A percentile compares a stretch with the other conserved stretches of the same genome.
These are phyloP conservation scores for Nilaparvata lugens DNA, from an alignment of 1,140 invertebrate species.

Conservation along the genomic window DNA sequence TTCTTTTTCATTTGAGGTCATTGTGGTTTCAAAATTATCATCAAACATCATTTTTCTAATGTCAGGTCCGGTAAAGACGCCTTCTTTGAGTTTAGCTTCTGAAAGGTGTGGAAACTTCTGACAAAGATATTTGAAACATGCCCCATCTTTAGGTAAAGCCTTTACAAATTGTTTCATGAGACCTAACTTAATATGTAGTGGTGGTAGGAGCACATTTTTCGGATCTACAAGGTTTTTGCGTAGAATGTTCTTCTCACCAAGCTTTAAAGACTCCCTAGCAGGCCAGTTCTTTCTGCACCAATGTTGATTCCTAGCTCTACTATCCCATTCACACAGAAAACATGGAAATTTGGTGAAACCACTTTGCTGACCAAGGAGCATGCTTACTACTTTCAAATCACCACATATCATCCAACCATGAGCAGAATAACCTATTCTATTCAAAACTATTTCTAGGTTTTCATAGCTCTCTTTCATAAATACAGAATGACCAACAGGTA, in stretches of 20 bases:
- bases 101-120: slow-evolving; percentile 29
- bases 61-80: slow-evolving; percentile 31
- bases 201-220: slow-evolving; percentile 17
- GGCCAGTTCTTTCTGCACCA: slow-evolving; percentile 31
- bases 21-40: slow-evolving; percentile 18
- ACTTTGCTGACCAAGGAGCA: slow-evolving; percentile 34
- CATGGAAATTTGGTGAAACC: slow-evolving; percentile 38
- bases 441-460: slow-evolving; percentile 26
- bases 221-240: slow-evolving; percentile 27
- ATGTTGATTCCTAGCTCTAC: slow-evolving; percentile 30
- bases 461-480: slow-evolving; percentile 30
- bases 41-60: slow-evolving; percentile 27
- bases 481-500: slow-evolving; percentile 29
- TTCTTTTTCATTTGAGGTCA: slow-evolving; percentile 18
- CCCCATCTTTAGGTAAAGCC: slow-evolving; percentile 29
- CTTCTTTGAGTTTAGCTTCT: slow-evolving; percentile 30
- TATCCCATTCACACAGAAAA: slow-evolving; percentile 38
- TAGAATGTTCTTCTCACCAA: slow-evolving; percentile 31
- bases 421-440: slow-evolving; percentile 31
- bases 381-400: slow-evolving; percentile 22
- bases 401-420: slow-evolving; percentile 30
- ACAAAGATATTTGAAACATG: slow-evolving; percentile 29
- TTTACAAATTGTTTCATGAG: too few relatives aligned
- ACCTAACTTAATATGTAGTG: slow-evolving; percentile 34
- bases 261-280: slow-evolving; percentile 23